Evolutionary conservation across 2,888 invertebrate species (phyloP).

Genomic region (Melieria omissa): DNA sequence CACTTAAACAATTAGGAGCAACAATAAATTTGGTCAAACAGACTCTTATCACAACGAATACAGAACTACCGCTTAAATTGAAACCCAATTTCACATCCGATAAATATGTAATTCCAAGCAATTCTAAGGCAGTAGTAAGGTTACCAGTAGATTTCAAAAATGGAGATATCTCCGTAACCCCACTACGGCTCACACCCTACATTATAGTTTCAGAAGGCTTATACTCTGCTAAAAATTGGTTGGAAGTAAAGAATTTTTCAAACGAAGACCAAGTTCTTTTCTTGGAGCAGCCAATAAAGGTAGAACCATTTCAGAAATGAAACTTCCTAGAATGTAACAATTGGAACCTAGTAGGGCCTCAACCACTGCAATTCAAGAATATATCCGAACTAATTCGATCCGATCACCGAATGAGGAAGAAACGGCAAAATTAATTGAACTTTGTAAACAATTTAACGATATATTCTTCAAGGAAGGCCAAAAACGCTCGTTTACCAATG

Average conservation of each 20-base stretch:
- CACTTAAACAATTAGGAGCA: background rate
- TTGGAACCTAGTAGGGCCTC: no score
- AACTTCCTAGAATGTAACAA: no score
- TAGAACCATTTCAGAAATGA: background rate
- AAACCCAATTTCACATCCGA: background rate
- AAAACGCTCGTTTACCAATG: no score
- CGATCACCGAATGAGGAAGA: no score
- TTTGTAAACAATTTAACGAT: no score
- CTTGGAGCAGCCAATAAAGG: no score
- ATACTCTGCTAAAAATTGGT: slow-evolving; percentile 27
- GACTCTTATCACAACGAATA: background rate
- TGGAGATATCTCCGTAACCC: background rate
- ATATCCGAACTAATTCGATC: no score
- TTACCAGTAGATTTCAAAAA: background rate
- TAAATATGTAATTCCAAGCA: background rate
- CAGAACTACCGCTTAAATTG: background rate
- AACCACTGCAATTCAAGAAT: no score
- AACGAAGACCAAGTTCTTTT: no score
- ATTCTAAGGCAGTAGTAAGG: background rate
- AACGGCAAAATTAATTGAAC: no score
- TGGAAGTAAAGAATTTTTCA: slow-evolving; percentile 14
- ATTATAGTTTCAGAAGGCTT: slow-evolving; percentile 19
- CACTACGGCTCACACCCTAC: background rate
- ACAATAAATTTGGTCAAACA: background rate
- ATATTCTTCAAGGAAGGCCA: no score